Evolutionary conservation across 2,113 vertebrate genomes (phyloP), one percentile per base, ranked within the genome.

Genomic region (Lepisosteus oculatus): DNA sequence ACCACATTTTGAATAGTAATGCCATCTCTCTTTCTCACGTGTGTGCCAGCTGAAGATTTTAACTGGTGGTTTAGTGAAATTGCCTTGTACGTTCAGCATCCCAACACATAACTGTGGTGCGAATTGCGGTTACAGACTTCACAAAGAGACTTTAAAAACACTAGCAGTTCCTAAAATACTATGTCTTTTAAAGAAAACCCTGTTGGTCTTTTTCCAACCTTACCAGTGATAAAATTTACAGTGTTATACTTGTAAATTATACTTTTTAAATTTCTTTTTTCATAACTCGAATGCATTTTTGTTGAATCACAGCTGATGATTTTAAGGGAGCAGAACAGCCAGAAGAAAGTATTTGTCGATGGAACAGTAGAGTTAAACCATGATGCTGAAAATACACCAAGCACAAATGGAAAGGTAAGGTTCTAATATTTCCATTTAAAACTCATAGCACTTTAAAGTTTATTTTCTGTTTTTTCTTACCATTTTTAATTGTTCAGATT

Each of bases 401-500:
- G 90, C 86, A 93, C 95, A 1, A 98, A 98, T 3, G 96, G 97
- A 73, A 95, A 97, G 95, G 96, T 95, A 91, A 85, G 86, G 6
- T 44, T 45, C 29, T 29, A 29, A 29, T 29, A 29, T 29, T 29
- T 29, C 29, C 29, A 29, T 29, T 29, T 29, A 29, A 29, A 29
- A 29, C 29, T 29, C 29, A 29, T 29, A 1, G 29, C 29, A 29
- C 29, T 2, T 29, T 29, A 2, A 29, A 29, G 29, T 29, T 29
- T 29, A 29, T 29, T 29, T 29, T 29, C 29, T 29, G 29, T 29
- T 29, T 29, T 29, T 29, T 29, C 29, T 29, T 1, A 29, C 29
- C 29, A 29, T 29, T 29, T 29, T 29, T 29, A 29, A 29, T 29
- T 29, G 29, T 29, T 29, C 29, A 29, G 29, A 29, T 29, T 29